phyloP scores from a whole-genome alignment of 2,888 invertebrate species.

The Chrysodeixis includens region DNA sequence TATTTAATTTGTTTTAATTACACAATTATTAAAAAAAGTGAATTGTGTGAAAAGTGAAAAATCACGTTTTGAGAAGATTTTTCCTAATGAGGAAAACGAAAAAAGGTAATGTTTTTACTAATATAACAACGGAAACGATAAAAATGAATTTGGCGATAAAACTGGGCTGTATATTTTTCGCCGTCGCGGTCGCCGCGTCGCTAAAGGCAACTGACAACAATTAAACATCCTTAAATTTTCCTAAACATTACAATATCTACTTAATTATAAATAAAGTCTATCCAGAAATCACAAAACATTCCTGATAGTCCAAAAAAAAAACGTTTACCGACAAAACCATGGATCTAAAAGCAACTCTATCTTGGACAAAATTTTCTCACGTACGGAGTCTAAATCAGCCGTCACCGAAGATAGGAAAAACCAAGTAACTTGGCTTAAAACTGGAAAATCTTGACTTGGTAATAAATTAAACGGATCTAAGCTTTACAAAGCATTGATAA shows the following conservation, averaged over 20 bases:
- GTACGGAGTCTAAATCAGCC: neutral
- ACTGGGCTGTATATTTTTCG: neutral
- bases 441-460: constrained; percentile 17
- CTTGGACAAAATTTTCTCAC: neutral
- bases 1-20: constrained; percentile 15
- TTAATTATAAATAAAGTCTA: too few relatives aligned
- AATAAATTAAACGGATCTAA: constrained; percentile 10
- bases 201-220: too few relatives aligned
- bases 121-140: neutral
- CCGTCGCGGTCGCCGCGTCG: neutral
- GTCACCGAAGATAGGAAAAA: constrained; percentile 28
- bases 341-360: too few relatives aligned
- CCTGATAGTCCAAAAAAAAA: too few relatives aligned
- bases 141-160: neutral
- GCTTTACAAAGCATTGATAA: neutral
- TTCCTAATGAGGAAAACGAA: neutral
- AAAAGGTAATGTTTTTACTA: too few relatives aligned
- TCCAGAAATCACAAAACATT: too few relatives aligned
- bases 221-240: too few relatives aligned
- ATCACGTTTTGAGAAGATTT: neutral
- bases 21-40: neutral
- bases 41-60: too few relatives aligned
- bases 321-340: too few relatives aligned
- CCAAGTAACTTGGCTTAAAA: constrained; percentile 31
- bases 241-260: too few relatives aligned